These are phyloP conservation scores for Fragum sueziense DNA, from an alignment of 2,888 invertebrate species.

Conservation along the genomic window DNA sequence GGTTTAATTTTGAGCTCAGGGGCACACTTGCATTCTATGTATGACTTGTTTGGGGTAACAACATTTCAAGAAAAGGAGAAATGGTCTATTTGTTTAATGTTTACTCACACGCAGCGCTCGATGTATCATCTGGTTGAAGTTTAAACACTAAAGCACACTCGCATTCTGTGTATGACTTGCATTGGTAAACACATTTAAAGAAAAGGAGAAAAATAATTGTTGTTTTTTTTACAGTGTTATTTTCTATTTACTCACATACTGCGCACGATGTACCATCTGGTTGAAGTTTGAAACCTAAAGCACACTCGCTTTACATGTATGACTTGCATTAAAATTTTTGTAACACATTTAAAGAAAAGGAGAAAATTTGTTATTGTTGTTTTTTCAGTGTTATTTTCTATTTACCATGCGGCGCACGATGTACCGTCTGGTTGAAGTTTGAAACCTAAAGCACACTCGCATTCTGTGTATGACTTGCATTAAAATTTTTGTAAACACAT, in stretches of 20 bases:
- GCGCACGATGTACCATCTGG: not conserved
- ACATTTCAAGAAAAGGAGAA: not conserved
- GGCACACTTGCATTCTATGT: not conserved
- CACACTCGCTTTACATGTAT: not conserved
- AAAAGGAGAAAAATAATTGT: not conserved
- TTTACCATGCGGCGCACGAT: constrained; percentile 10
- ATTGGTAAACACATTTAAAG: not conserved
- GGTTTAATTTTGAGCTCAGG: not conserved
- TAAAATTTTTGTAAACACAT: not conserved
- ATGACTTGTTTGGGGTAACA: not conserved
- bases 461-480: not conserved
- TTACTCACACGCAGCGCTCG: constrained; percentile 10
- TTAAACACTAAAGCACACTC: not conserved
- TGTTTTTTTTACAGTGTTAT: not conserved
- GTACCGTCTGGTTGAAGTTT: not conserved
- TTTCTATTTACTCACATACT: constrained; percentile 2
- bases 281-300: constrained; percentile 6
- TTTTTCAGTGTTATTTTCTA: not conserved
- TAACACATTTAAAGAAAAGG: not conserved
- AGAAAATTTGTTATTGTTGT: not conserved
- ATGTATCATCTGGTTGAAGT: not conserved
- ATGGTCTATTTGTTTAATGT: not conserved
- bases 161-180: not conserved
- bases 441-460: not conserved
- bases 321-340: not conserved